These are phyloP conservation scores for Pharmacophagus antenor DNA, from an alignment of 2,888 invertebrate species.

Conservation along the genomic window DNA sequence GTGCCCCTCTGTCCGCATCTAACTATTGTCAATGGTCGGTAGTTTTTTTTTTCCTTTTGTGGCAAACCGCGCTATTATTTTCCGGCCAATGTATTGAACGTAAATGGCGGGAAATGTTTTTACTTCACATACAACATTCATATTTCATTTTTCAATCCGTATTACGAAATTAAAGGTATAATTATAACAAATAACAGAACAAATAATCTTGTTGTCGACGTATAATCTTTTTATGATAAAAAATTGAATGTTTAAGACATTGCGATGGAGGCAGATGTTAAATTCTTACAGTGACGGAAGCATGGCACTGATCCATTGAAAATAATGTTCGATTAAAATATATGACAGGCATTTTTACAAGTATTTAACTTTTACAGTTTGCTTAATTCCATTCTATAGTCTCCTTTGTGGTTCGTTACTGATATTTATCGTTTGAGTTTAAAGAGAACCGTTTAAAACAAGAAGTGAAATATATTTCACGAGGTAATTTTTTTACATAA, in stretches of 20 bases:
- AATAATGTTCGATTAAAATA: background rate
- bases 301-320: conserved; percentile 24
- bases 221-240: background rate
- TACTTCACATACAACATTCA: conserved; percentile 36
- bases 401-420: conserved; percentile 28
- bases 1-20: conserved; percentile 48
- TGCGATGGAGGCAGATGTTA: conserved; percentile 44
- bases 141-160: background rate
- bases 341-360: conserved; percentile 40
- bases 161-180: too few relatives aligned
- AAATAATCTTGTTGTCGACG: background rate
- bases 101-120: conserved; percentile 43
- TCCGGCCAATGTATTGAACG: conserved; percentile 36
- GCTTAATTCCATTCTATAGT: conserved; percentile 31
- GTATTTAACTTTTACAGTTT: conserved; percentile 48
- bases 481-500: conserved; percentile 12
- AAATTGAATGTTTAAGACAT: conserved; percentile 3
- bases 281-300: conserved; percentile 39
- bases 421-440: conserved; percentile 28
- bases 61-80: conserved; percentile 50
- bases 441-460: conserved; percentile 15
- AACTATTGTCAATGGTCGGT: conserved; percentile 61
- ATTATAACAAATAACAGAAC: too few relatives aligned
- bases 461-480: conserved; percentile 9
- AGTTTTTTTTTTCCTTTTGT: conserved; percentile 62